Percentiles rank a stretch among this genome's conserved stretches.
Conservation (phyloP, 2,113 vertebrate species). For the Petromus typicus region DNA sequence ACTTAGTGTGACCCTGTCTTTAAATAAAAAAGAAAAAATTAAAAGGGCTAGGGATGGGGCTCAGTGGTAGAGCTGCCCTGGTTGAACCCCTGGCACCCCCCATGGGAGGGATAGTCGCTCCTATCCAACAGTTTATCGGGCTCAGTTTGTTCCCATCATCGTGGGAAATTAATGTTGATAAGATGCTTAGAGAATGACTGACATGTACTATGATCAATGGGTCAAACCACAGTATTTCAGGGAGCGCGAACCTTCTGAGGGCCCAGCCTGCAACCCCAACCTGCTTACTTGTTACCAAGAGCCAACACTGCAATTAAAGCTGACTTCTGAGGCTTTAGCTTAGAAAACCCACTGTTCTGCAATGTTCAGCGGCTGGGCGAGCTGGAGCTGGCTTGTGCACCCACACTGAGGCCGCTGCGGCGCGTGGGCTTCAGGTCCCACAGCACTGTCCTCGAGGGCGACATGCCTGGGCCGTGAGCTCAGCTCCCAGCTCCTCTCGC, state of each 20-base stretch:
- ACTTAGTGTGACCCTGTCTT: background rate
- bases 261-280: background rate
- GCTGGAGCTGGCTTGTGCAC: background rate
- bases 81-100: background rate
- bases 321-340: background rate
- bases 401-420: background rate
- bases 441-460: background rate
- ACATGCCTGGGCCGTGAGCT: background rate
- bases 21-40: background rate
- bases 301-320: background rate
- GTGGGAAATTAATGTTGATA: background rate
- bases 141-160: background rate
- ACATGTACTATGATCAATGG: too few relatives aligned
- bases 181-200: background rate
- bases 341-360: background rate
- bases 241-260: background rate
- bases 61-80: background rate
- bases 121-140: background rate
- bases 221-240: background rate
- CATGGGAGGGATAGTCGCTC: background rate
- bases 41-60: background rate
- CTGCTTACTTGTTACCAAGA: background rate
- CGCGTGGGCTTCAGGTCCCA: background rate
- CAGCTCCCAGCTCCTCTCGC: background rate
- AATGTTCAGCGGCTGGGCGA: background rate